These are phyloP conservation scores for Scotopteryx bipunctaria DNA, from an alignment of 2,888 invertebrate species.

Conservation along the genomic window DNA sequence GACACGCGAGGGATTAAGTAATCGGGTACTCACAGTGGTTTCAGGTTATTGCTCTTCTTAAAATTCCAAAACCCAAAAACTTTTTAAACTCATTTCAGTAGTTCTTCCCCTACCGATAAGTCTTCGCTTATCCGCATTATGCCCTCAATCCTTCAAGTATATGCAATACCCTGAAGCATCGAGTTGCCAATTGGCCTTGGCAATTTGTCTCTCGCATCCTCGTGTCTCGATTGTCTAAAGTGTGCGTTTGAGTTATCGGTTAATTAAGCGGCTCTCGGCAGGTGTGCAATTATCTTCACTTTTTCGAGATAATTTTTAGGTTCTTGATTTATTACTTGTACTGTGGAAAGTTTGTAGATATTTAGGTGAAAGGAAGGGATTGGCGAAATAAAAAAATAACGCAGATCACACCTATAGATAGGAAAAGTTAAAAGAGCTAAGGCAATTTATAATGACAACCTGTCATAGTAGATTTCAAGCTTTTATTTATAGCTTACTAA, in stretches of 20 bases:
- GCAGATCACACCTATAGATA: no score
- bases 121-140: not conserved
- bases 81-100: not conserved
- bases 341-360: not conserved
- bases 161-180: constrained; percentile 15
- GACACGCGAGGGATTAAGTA: no score
- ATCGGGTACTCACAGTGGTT: no score
- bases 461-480: no score
- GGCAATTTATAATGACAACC: no score
- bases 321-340: constrained; percentile 15
- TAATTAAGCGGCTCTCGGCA: constrained; percentile 25
- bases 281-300: constrained; percentile 37
- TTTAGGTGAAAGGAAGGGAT: not conserved
- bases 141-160: constrained; percentile 16
- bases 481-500: no score
- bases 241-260: constrained; percentile 55
- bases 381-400: not conserved
- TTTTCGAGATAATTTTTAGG: constrained; percentile 4
- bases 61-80: no score
- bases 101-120: not conserved
- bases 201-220: constrained; percentile 27
- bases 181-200: constrained; percentile 24
- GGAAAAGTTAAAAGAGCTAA: no score
- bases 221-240: constrained; percentile 44
- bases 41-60: no score